Evolutionary conservation across 2,113 vertebrate genomes (phyloP), one percentile per base, ranked within the genome.

Genomic region (Mystacornis crossleyi): DNA sequence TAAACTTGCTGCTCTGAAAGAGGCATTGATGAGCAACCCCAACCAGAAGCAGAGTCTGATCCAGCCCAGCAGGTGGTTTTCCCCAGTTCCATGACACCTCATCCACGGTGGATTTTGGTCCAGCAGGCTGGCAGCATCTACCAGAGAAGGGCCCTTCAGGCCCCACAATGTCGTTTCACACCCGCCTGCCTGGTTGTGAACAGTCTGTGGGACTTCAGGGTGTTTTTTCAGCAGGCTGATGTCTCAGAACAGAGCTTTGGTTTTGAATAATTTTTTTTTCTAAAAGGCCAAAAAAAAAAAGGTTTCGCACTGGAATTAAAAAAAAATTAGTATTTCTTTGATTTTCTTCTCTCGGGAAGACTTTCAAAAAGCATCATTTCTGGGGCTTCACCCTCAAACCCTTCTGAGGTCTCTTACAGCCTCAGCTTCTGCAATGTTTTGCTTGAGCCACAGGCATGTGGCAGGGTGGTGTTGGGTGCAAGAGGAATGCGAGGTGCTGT

Each of bases 21-120:
- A 84, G 13, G 14, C 64, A 75, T 67, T 90, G 87, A 85, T 87
- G 85, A 93, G 50, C 53, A 34, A 5, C 26, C 18, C 12, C 1
- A 2, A 2, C 25, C 61, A 71, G 60, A 57, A 79, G 26, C 3
- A 0, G 10, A 34, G 33, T 51, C 60, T 57, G 21, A 69, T 87
- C 74, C 65, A 79, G 42, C n/a, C 36, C 42, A 57, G 60, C 55
- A 71, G 65, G 64, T 5, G 3, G 2, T 45, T 83, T 82, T 64
- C 7, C 18, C 15, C 47, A 25, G 19, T 53, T 72, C 77, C 18
- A 18, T 12, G 57, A 43, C 43, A 67, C 31, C 53, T 67, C 4
- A 1, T 19, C 48, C 0, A 3, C 2, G 0, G 20, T 8, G 2
- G 5, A 20, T 75, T 83, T 89, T 1, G 6, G 40, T 91, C 73